A percentile compares a stretch with the other conserved stretches of the same genome.
phyloP scores from a whole-genome alignment of 2,888 invertebrate species.

The Cryptophagus acutangulus region DNA sequence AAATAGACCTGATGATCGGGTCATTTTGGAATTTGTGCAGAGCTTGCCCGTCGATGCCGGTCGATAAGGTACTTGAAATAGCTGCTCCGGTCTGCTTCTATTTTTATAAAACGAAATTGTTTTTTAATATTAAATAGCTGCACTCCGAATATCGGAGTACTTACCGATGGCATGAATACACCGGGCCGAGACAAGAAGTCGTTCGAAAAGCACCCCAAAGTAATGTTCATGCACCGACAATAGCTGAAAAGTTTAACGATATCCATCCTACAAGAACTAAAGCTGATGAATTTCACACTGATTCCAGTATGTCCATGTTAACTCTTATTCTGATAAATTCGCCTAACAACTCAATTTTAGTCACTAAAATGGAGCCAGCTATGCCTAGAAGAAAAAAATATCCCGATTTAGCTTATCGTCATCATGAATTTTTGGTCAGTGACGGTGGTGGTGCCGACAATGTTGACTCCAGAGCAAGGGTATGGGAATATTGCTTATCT shows the following conservation, averaged over 20 bases:
- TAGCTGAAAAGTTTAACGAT: slow-evolving; percentile 36
- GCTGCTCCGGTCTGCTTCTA: too few species aligned
- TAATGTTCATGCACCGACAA: slow-evolving; percentile 41
- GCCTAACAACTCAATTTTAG: too few species aligned
- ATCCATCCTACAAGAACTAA: slow-evolving; percentile 34
- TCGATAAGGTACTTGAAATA: slow-evolving; percentile 71
- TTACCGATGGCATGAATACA: slow-evolving; percentile 92
- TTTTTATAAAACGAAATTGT: slow-evolving; percentile 1
- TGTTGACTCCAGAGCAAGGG: slow-evolving; percentile 62
- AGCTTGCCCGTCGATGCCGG: slow-evolving; percentile 94
- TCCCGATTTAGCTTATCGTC: slow-evolving; percentile 81
- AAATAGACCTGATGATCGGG: slow-evolving; percentile 76
- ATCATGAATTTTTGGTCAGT: slow-evolving; percentile 72
- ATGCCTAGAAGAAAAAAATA: slow-evolving; percentile 85
- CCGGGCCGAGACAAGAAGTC: slow-evolving; percentile 68
- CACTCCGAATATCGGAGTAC: slow-evolving; percentile 93
- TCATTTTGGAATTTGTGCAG: slow-evolving; percentile 96
- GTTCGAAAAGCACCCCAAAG: slow-evolving; percentile 60
- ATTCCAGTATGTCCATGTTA: slow-evolving; percentile 26
- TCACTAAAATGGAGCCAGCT: slow-evolving; percentile 69
- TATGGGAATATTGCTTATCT: slow-evolving; percentile 40
- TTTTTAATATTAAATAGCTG: slow-evolving; percentile 50
- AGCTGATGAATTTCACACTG: slow-evolving; percentile 43
- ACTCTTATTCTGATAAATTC: neutral
- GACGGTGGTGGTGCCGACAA: slow-evolving; percentile 55